A percentile compares a stretch with the other conserved stretches of the same genome.
Conservation (phyloP, 2,113 vertebrate species). For the Herpetotheres cachinnans region DNA sequence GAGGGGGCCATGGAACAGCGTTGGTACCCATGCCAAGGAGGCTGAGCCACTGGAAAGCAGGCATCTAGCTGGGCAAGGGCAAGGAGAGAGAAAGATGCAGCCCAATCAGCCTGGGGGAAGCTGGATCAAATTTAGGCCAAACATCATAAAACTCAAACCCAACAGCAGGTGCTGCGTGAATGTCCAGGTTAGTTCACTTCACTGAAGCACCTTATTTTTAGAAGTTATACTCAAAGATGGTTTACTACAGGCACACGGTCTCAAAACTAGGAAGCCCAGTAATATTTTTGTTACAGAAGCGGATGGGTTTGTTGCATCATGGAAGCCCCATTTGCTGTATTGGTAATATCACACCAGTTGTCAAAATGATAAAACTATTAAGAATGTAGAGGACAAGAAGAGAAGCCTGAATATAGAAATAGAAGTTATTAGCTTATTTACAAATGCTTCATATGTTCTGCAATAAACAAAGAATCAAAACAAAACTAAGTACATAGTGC, state of each 20-base stretch:
- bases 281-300: not conserved
- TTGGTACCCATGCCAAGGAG: not conserved
- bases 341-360: not conserved
- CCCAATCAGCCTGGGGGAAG: not conserved
- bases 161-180: not conserved
- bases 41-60: not conserved
- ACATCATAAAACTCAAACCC: not conserved
- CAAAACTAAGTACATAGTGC: not conserved
- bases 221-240: not conserved
- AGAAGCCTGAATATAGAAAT: not conserved
- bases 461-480: not conserved
- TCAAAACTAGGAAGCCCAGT: not conserved
- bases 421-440: not conserved
- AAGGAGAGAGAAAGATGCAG: not conserved
- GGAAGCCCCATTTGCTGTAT: not conserved
- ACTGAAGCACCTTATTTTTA: not conserved
- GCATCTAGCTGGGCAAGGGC: not conserved
- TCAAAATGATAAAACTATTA: not conserved
- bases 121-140: not conserved
- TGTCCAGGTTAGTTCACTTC: not conserved
- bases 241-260: not conserved
- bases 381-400: not conserved
- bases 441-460: not conserved
- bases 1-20: rapidly evolving
- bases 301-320: not conserved